Base-by-base conservation (phyloP, 2,113 vertebrate genomes). In the Megalops atlanticus region DNA sequence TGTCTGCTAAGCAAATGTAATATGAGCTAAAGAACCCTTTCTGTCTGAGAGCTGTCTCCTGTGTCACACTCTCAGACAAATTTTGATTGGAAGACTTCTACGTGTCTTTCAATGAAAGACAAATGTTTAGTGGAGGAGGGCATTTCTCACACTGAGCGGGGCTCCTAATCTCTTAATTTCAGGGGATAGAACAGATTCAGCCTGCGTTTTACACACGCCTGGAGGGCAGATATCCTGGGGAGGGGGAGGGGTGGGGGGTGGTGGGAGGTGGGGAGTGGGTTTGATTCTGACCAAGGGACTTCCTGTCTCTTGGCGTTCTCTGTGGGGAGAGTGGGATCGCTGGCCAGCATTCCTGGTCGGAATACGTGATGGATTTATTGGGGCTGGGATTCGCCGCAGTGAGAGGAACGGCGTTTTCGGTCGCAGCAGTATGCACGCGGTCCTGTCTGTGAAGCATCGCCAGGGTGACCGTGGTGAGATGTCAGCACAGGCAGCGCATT, bases 121-220 rank as follows among this genome's bases (percentile, higher is more conserved):
- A 64, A 31, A 64, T 2, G 58, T 11, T 10, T 64, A 7, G 12
- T 64, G n/a, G 58, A 64, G n/a, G 24, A 5, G 58, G 11, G 21
- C 49, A 24, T 47, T 40, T 35, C 52, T 52, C 16, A 58, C n/a
- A 64, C 21, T 4, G 52, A 64, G 36, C 24, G 16, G 1, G 76
- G 49, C 58, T 5, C 27, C 35, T 64, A 78, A 78, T 38, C 76
- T 78, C 52, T 78, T 52, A 52, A 35, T 78, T 78, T 78, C 24
- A 45, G 38, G 38, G n/a, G 76, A 47, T 76, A 31, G 47, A 15
- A 35, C 41, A 8, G 38, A 64, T 40, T 24, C 33, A 40, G 47
- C 12, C 38, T 78, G 24, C 5, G 41, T 54, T 24, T 38, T 36
- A 21, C 75, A 21, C 75, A 38, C 54, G 33, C 21, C 47, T 77